These are phyloP conservation scores for Pediacus dermestoides DNA, from an alignment of 2,888 invertebrate species.

Conservation along the genomic window DNA sequence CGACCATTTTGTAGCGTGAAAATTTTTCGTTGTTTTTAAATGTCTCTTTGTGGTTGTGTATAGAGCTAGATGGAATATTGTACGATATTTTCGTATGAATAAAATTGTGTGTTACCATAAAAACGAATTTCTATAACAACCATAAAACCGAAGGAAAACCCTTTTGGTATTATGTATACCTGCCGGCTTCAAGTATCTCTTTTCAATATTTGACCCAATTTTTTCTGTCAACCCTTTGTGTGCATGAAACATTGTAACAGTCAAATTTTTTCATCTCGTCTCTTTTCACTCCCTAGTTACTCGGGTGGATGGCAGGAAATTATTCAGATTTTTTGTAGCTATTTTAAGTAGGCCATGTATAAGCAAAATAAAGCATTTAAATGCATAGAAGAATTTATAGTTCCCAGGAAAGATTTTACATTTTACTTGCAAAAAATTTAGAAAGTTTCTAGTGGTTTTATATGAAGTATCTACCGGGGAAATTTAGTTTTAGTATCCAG, in stretches of 20 bases:
- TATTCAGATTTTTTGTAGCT: conserved; percentile 37
- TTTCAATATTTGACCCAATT: conserved; percentile 36
- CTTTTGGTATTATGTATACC: conserved; percentile 25
- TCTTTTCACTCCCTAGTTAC: background rate
- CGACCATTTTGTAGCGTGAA: no score
- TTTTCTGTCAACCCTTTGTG: conserved; percentile 27
- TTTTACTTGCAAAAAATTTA: conserved; percentile 41
- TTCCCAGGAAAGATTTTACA: conserved; percentile 43
- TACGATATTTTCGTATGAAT: no score
- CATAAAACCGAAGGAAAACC: conserved; percentile 33
- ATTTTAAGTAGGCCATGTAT: conserved; percentile 26
- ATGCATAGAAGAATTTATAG: conserved; percentile 50
- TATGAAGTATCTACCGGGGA: conserved; percentile 25
- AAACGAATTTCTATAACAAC: conserved; percentile 24
- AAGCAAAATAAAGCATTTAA: conserved; percentile 49
- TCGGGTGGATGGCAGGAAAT: no score
- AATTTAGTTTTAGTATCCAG: conserved; percentile 18
- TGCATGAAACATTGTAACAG: conserved; percentile 1
- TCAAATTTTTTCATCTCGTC: conserved; percentile 15
- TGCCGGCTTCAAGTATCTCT: conserved; percentile 19
- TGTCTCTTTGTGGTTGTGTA: no score
- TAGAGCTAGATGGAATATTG: no score
- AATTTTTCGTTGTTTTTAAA: no score
- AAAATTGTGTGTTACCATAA: conserved; percentile 12
- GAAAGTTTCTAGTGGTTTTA: conserved; percentile 42